Evolutionary conservation across 2,888 invertebrate genomes (phyloP).

Genomic region (Nematopogon swammerdamellus): DNA sequence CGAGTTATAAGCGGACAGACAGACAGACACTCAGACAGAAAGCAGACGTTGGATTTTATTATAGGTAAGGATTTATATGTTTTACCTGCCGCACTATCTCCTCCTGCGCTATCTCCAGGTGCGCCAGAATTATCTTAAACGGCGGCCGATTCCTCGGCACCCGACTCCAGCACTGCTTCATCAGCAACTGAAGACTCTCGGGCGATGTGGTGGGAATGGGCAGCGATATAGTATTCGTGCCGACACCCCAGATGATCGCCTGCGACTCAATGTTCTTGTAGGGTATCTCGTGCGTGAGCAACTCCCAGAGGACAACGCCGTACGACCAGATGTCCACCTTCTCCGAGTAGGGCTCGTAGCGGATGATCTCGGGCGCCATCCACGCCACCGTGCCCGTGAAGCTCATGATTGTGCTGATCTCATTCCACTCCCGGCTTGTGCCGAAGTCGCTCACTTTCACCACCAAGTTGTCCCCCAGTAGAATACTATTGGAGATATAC

Average conservation of each 20-base stretch:
- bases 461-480: slow-evolving; percentile 74
- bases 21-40: no score
- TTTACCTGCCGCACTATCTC: slow-evolving; percentile 61
- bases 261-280: slow-evolving; percentile 86
- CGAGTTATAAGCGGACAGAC: no score
- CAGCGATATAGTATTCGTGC: slow-evolving; percentile 86
- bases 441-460: slow-evolving; percentile 99
- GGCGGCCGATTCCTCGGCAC: slow-evolving; percentile 74
- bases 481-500: slow-evolving; percentile 74
- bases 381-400: slow-evolving; percentile 98
- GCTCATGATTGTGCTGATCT: slow-evolving; percentile 94
- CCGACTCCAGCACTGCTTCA: slow-evolving; percentile 90
- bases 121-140: slow-evolving; percentile 80
- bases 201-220: slow-evolving; percentile 92
- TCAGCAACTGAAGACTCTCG: slow-evolving; percentile 79
- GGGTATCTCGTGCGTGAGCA: slow-evolving; percentile 91
- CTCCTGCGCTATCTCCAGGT: slow-evolving; percentile 85
- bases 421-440: slow-evolving; percentile 91
- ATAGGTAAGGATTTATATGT: no score
- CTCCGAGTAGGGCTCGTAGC: slow-evolving; percentile 95
- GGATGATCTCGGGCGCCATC: slow-evolving; percentile 99
- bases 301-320: slow-evolving; percentile 97
- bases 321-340: slow-evolving; percentile 99
- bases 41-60: no score
- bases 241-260: slow-evolving; percentile 98